Evolutionary conservation across 2,888 invertebrate genomes (phyloP), one percentile per base, ranked within the genome.

Genomic region (Bugula neritina): DNA sequence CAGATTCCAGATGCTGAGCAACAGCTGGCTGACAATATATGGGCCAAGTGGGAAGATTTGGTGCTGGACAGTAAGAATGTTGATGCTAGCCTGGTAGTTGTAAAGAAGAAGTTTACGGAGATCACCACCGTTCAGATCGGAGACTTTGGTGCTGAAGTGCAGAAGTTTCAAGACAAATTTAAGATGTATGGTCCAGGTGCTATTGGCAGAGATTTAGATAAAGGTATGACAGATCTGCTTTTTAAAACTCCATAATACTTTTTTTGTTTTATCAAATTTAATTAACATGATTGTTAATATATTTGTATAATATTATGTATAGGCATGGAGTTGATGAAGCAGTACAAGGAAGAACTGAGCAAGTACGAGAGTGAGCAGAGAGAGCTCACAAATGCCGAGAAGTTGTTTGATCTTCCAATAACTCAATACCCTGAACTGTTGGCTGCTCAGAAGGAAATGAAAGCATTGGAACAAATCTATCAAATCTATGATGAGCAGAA

Each of bases 71-170:
- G 85, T 3, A 86, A 85, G 76, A 80, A 84, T 73, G 81, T 84
- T 34, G 83, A 84, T 74, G 84, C 84, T 72, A 80, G 84, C 73
- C 79, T 86, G 35, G 80, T 82, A 43, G 88, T 90, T 72, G 92
- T 92, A n/a, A 94, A 93, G 81, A 90, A 90, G 72, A 90, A 91
- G 79, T 95, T 94, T 85, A 91, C 92, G 13, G 89, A 90, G 80
- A 87, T 93, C 78, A 94, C 92, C 52, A 87, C 90, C 71, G 86
- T 87, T 0, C 90, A 93, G 83, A 93, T 94, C 73, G 85, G 87
- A 0, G 87, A 88, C 31, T 92, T 92, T 84, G 84, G 88, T 54
- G 83, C 75, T 21, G 84, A 87, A 54, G 87, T 89, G 72, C 86
- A 87, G 34, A 87, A 88, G 0, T 94, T 94, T 82, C 88, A 91